Percentiles rank a stretch among this genome's conserved stretches.
phyloP scores from a whole-genome alignment of 2,113 vertebrate genomes.

The Hyperopisus bebe region DNA sequence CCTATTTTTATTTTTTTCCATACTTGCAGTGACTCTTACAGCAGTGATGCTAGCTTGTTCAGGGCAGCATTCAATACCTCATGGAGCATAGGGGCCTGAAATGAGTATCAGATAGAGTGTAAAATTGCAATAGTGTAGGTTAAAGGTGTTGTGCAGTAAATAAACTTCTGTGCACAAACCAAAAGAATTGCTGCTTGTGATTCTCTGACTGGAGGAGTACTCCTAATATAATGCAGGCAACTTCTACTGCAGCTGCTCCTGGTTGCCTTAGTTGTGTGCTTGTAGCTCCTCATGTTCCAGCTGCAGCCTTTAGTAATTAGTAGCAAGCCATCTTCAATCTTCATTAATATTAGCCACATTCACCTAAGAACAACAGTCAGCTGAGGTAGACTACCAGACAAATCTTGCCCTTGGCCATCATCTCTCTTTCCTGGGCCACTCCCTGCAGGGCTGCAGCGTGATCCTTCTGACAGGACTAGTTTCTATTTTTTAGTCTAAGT shows the following conservation, averaged over 20 bases:
- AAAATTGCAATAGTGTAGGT: neutral
- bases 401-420: no score
- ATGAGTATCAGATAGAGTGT: neutral
- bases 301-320: slow-evolving; percentile 36
- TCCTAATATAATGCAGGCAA: slow-evolving; percentile 57
- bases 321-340: slow-evolving; percentile 32
- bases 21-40: slow-evolving; percentile 40
- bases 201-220: slow-evolving; percentile 57
- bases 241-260: slow-evolving; percentile 60
- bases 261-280: slow-evolving; percentile 43
- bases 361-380: slow-evolving; percentile 29
- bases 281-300: slow-evolving; percentile 53
- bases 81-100: slow-evolving; percentile 65
- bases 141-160: neutral
- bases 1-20: slow-evolving; percentile 60
- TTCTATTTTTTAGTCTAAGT: slow-evolving; percentile 53
- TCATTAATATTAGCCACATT: no score
- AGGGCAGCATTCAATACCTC: slow-evolving; percentile 61
- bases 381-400: no score
- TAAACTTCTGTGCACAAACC: neutral
- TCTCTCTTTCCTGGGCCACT: neutral
- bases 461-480: slow-evolving; percentile 58
- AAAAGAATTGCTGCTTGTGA: slow-evolving; percentile 55
- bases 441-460: slow-evolving; percentile 40
- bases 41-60: slow-evolving; percentile 46